A percentile compares a stretch with the other conserved stretches of the same genome.
Conservation (phyloP, 2,888 invertebrate species). For the Anoplius nigerrimus region DNA sequence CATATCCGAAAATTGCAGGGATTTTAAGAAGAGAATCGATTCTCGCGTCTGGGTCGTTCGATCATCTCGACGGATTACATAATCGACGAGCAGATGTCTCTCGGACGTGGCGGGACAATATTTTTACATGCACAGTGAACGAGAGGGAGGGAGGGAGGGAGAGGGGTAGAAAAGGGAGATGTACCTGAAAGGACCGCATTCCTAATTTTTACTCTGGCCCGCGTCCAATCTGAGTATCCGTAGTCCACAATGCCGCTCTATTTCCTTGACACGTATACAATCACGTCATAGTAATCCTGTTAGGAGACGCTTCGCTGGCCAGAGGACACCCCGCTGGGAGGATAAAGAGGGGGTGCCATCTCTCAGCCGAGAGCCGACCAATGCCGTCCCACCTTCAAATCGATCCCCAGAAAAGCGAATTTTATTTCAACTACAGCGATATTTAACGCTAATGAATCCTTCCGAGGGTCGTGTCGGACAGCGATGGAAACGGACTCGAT, state of each 20-base stretch:
- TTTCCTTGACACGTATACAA: constrained; percentile 73
- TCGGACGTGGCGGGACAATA: constrained; percentile 9
- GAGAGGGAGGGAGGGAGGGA: constrained; percentile 45
- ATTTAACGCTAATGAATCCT: neutral
- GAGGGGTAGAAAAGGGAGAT: no score
- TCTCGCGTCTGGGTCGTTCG: neutral
- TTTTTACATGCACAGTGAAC: no score
- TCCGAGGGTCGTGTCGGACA: no score
- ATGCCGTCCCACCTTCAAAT: constrained; percentile 38
- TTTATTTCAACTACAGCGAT: constrained; percentile 29
- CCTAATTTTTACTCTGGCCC: constrained; percentile 64
- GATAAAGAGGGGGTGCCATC: constrained; percentile 52
- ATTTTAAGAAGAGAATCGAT: no score
- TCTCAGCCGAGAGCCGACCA: constrained; percentile 43
- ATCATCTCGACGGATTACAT: constrained; percentile 9
- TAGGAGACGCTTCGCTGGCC: constrained; percentile 69
- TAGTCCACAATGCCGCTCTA: constrained; percentile 69
- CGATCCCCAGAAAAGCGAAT: constrained; percentile 25
- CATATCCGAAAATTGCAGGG: no score
- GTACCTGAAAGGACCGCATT: constrained; percentile 54
- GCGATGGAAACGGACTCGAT: no score
- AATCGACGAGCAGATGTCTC: constrained; percentile 52
- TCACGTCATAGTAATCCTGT: constrained; percentile 72
- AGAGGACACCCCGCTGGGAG: constrained; percentile 66
- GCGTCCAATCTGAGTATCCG: constrained; percentile 47